phyloP scores from a whole-genome alignment of 2,888 invertebrate genomes.

The Leptopterna dolabrata region DNA sequence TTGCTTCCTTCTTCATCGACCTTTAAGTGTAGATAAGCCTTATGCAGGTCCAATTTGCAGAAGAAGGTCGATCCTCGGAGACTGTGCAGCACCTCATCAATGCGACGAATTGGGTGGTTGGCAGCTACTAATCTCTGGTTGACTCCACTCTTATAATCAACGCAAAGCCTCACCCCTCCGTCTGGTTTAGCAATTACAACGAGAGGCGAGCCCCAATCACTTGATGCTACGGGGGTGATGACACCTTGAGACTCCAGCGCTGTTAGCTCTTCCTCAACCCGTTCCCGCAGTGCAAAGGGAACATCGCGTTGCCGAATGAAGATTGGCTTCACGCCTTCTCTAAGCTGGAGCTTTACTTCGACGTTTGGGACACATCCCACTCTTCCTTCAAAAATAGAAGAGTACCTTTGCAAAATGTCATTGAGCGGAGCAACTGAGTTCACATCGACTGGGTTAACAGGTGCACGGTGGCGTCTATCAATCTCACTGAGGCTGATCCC shows the following conservation, averaged over 20 bases:
- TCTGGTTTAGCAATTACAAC: too few relatives aligned
- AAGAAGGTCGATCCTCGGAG: slow-evolving; percentile 41
- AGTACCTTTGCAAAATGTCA: slow-evolving; percentile 39
- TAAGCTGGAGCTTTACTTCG: slow-evolving; percentile 27
- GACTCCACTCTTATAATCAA: slow-evolving; percentile 39
- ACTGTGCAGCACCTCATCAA: slow-evolving; percentile 56
- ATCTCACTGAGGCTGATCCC: slow-evolving; percentile 44
- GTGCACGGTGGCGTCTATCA: background rate
- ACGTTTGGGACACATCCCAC: slow-evolving; percentile 35
- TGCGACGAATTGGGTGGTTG: slow-evolving; percentile 57
- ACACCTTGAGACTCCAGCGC: too few relatives aligned
- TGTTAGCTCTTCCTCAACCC: slow-evolving; percentile 28
- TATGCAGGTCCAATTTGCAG: too few relatives aligned
- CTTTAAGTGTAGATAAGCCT: slow-evolving; percentile 5
- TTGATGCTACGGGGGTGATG: too few relatives aligned
- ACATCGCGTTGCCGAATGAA: too few relatives aligned
- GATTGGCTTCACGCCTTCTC: too few relatives aligned
- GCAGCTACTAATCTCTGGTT: slow-evolving; percentile 56
- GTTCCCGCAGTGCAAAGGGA: slow-evolving; percentile 39
- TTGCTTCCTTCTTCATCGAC: slow-evolving; percentile 28
- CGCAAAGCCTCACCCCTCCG: slow-evolving; percentile 35
- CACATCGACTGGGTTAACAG: background rate
- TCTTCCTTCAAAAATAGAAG: slow-evolving; percentile 30
- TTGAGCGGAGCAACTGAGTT: slow-evolving; percentile 25
- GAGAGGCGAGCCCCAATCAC: slow-evolving; percentile 52